Conservation (phyloP, 2,113 vertebrate genomes). For the Tetrax tetrax region DNA sequence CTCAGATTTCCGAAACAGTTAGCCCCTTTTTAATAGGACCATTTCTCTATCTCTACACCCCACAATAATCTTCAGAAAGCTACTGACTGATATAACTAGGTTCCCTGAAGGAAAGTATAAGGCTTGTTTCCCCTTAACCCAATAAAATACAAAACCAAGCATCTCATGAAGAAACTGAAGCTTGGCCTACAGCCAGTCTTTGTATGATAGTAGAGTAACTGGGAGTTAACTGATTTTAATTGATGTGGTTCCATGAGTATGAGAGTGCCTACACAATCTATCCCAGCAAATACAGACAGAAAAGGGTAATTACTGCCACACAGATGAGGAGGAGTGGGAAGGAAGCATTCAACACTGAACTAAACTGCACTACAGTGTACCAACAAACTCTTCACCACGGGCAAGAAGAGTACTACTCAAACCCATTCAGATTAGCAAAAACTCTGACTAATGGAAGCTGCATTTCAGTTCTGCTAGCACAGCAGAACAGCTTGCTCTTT, state of each 20-base stretch:
- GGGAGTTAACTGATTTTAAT: background rate
- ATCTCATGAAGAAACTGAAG: background rate
- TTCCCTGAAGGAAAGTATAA: background rate
- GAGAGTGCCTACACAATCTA: background rate
- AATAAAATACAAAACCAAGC: background rate
- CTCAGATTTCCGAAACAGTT: background rate
- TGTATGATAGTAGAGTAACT: background rate
- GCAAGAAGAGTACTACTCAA: background rate
- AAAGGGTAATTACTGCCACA: background rate
- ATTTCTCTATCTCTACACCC: background rate
- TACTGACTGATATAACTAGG: background rate
- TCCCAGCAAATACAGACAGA: background rate
- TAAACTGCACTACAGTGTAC: background rate
- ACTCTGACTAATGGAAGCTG: background rate
- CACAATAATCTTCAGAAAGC: background rate
- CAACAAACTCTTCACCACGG: background rate
- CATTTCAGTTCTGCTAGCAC: background rate
- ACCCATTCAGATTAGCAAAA: background rate
- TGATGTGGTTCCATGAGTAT: background rate
- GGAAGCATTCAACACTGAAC: background rate
- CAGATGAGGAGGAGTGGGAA: background rate
- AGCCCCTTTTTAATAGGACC: background rate
- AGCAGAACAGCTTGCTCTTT: background rate
- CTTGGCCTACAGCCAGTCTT: background rate
- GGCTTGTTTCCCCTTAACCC: background rate